Conservation (phyloP, 2,113 vertebrate species). For the Pardalotus punctatus region DNA sequence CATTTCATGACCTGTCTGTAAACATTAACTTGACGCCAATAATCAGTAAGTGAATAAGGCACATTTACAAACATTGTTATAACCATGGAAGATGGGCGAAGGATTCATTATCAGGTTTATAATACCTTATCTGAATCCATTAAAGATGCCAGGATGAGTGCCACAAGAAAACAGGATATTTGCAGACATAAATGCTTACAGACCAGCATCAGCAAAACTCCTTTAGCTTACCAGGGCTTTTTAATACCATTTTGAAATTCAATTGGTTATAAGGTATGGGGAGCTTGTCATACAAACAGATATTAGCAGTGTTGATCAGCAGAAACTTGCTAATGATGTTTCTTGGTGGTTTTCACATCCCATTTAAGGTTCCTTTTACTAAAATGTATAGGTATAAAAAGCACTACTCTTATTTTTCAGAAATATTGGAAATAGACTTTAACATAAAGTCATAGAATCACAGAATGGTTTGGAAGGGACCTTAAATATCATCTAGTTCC, state of each 20-base stretch:
- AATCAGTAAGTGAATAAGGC: not conserved
- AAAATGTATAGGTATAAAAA: not conserved
- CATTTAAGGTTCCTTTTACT: not conserved
- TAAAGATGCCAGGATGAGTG: not conserved
- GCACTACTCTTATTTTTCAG: not conserved
- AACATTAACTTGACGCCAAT: not conserved
- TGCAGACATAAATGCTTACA: not conserved
- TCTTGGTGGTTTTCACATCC: conserved; percentile 13
- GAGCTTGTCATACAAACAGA: conserved; percentile 55
- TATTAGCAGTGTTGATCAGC: conserved; percentile 12
- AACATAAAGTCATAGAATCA: not conserved
- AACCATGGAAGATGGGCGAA: not conserved
- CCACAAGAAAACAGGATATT: not conserved
- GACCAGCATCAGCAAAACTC: not conserved
- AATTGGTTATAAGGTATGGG: conserved; percentile 22
- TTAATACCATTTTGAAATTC: conserved; percentile 27
- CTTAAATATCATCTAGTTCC: not conserved
- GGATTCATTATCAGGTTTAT: not conserved
- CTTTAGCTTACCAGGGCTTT: not conserved
- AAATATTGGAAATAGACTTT: not conserved
- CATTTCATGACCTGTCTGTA: not conserved
- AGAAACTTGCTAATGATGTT: not conserved
- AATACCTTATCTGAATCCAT: not conserved
- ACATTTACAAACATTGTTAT: not conserved
- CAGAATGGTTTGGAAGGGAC: not conserved